These are phyloP conservation scores for Sphenopsis melanotis DNA, from an alignment of 2,797 vertebrate genomes.

Conservation along the genomic window DNA sequence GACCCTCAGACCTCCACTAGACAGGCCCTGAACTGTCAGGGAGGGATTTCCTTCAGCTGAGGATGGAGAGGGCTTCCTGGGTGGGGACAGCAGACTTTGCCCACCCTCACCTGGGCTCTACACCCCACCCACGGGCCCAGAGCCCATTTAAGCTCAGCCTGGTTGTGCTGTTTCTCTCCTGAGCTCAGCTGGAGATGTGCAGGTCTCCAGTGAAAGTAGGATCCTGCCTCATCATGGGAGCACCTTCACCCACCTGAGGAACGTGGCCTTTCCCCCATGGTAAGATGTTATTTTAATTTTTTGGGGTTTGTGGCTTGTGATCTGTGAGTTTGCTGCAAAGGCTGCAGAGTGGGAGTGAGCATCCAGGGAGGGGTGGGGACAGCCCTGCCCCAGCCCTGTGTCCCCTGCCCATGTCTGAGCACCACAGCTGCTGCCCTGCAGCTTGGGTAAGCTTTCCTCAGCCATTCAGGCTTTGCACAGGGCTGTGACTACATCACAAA, in stretches of 20 bases:
- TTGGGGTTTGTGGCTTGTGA: accelerated
- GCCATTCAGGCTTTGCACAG: background rate
- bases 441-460: background rate
- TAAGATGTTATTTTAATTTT: background rate
- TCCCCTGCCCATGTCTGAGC: background rate
- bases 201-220: accelerated
- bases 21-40: background rate
- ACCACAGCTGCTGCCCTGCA: background rate
- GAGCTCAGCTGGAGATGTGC: accelerated
- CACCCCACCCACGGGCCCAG: background rate
- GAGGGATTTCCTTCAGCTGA: background rate
- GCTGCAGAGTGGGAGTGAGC: background rate
- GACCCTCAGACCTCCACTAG: background rate
- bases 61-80: background rate
- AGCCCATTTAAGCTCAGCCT: background rate
- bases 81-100: background rate
- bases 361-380: too few relatives aligned
- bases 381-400: background rate
- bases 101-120: background rate
- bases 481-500: background rate
- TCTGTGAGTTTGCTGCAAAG: background rate
- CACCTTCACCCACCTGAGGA: accelerated
- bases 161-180: accelerated
- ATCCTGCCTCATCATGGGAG: accelerated
- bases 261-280: accelerated